Evolutionary conservation across 2,113 vertebrate genomes (phyloP).

Genomic region (Addax nasomaculatus): DNA sequence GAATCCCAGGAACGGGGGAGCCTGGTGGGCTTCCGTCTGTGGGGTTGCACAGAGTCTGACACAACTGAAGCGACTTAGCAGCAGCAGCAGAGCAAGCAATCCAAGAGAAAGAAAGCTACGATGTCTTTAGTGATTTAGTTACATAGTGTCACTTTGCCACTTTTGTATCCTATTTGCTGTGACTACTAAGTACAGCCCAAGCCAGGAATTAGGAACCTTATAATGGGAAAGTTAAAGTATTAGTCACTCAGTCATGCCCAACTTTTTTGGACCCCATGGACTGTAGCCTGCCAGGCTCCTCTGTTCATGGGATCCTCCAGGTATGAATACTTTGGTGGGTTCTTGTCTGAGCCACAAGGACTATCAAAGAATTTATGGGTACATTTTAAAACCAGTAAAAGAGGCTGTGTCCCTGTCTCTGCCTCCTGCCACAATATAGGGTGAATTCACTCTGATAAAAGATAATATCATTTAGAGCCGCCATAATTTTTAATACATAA

Average conservation of each 20-base stretch:
- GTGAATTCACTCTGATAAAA: not conserved
- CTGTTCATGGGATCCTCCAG: not conserved
- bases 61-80: no score
- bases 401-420: not conserved
- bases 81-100: not conserved
- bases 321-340: not conserved
- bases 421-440: not conserved
- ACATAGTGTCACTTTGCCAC: not conserved
- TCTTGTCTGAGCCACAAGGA: not conserved
- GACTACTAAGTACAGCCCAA: not conserved
- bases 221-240: not conserved
- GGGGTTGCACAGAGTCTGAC: no score
- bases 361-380: not conserved
- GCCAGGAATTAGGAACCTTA: not conserved
- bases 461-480: not conserved
- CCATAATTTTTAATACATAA: not conserved
- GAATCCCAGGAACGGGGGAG: no score
- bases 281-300: not conserved
- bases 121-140: not conserved
- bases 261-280: not conserved
- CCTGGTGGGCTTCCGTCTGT: no score
- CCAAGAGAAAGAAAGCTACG: not conserved
- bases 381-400: not conserved
- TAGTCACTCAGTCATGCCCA: not conserved
- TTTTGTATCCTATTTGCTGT: not conserved